Conservation (phyloP, 2,888 invertebrate species). For the Chloroclystis v-ata region DNA sequence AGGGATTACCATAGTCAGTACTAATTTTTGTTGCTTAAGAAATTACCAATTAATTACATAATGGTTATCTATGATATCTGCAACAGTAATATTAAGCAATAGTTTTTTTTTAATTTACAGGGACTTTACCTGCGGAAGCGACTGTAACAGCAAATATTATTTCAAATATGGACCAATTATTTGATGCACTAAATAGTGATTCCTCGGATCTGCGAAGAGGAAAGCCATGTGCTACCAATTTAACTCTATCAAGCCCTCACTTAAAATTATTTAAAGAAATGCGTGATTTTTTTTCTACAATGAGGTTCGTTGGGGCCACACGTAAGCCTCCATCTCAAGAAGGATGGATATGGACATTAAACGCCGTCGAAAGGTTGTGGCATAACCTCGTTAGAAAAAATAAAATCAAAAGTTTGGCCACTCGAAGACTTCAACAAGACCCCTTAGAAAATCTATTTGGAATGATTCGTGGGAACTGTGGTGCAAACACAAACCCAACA, state of each 20-base stretch:
- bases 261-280: neutral
- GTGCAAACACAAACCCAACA: neutral
- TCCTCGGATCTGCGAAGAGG: neutral
- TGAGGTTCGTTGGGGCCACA: neutral
- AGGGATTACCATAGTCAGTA: too few species aligned
- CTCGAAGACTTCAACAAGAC: neutral
- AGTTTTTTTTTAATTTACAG: conserved; percentile 1
- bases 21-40: too few species aligned
- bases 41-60: too few species aligned
- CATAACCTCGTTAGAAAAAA: neutral
- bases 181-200: neutral
- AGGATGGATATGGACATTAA: neutral
- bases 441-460: neutral
- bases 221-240: neutral
- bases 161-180: neutral
- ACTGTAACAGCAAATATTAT: neutral
- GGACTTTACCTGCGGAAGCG: neutral
- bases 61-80: too few species aligned
- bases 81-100: too few species aligned
- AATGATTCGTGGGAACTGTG: neutral
- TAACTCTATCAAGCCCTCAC: neutral
- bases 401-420: neutral
- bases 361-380: neutral
- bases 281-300: neutral
- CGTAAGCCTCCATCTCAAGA: neutral